A percentile compares a stretch with the other conserved stretches of the same genome.
phyloP scores from a whole-genome alignment of 1,140 invertebrate species.

The Trichoplusia ni region DNA sequence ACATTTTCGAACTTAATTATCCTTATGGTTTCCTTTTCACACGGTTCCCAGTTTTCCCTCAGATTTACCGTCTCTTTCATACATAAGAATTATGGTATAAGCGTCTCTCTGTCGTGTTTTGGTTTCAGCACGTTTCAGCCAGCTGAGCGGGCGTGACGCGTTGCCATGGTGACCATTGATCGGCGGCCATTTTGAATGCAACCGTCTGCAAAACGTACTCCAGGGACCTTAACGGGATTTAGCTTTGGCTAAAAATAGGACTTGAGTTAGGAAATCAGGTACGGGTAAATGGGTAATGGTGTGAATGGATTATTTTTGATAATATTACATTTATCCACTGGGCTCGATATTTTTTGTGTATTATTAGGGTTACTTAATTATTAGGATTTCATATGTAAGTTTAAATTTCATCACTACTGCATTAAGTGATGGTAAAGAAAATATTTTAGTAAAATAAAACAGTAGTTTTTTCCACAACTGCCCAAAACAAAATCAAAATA shows the following conservation, averaged over 20 bases:
- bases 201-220: slow-evolving; percentile 58
- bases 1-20: slow-evolving; percentile 34
- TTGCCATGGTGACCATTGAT: slow-evolving; percentile 76
- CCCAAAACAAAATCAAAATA: too few relatives aligned
- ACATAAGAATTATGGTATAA: slow-evolving; percentile 19
- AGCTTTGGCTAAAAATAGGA: slow-evolving; percentile 15
- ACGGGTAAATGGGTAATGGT: too few relatives aligned
- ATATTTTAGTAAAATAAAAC: too few relatives aligned
- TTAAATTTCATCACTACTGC: too few relatives aligned
- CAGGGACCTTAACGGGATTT: slow-evolving; percentile 26
- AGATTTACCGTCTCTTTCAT: slow-evolving; percentile 37
- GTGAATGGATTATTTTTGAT: too few relatives aligned
- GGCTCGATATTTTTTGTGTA: too few relatives aligned
- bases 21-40: slow-evolving; percentile 37
- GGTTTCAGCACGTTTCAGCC: slow-evolving; percentile 63
- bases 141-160: slow-evolving; percentile 67
- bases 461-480: too few relatives aligned
- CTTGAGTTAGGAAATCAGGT: neutral
- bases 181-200: slow-evolving; percentile 74
- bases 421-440: too few relatives aligned
- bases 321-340: too few relatives aligned
- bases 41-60: slow-evolving; percentile 6
- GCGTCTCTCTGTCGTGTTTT: slow-evolving; percentile 50
- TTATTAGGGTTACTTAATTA: too few relatives aligned
- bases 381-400: too few relatives aligned